Evolutionary conservation across 2,888 invertebrate genomes (phyloP).

Genomic region (Ochropleura leucogaster): DNA sequence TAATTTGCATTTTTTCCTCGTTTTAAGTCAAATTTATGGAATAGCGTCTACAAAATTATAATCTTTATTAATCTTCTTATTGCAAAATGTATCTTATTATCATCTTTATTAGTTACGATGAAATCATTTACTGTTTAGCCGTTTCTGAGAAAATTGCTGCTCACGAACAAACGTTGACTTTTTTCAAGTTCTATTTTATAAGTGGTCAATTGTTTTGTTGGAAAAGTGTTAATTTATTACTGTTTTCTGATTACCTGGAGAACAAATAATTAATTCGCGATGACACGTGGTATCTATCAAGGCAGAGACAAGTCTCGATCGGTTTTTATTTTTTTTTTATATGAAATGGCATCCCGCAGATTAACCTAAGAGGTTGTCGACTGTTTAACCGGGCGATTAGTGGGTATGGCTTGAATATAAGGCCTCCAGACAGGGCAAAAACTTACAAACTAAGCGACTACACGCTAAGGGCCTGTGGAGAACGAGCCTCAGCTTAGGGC

Average conservation of each 20-base stretch:
- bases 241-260: not conserved
- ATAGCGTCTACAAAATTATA: not conserved
- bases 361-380: too few relatives aligned
- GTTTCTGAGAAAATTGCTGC: slow-evolving; percentile 40
- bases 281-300: not conserved
- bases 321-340: not conserved
- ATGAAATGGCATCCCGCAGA: too few relatives aligned
- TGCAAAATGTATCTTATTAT: slow-evolving; percentile 13
- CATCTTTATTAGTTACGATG: not conserved
- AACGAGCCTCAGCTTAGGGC: too few relatives aligned
- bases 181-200: not conserved
- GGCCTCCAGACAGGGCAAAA: too few relatives aligned
- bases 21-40: not conserved
- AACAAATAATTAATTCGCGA: not conserved
- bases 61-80: not conserved
- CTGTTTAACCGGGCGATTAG: too few relatives aligned
- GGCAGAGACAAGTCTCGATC: not conserved
- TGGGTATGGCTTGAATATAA: too few relatives aligned
- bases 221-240: slow-evolving; percentile 24
- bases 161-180: slow-evolving; percentile 1
- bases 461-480: too few relatives aligned
- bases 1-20: slow-evolving; percentile 43
- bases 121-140: slow-evolving; percentile 18
- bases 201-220: slow-evolving; percentile 13
- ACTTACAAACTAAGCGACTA: too few relatives aligned